A percentile compares a stretch with the other conserved stretches of the same genome.
Conservation (phyloP, 1,140 invertebrate genomes). For the Euura lappo region DNA sequence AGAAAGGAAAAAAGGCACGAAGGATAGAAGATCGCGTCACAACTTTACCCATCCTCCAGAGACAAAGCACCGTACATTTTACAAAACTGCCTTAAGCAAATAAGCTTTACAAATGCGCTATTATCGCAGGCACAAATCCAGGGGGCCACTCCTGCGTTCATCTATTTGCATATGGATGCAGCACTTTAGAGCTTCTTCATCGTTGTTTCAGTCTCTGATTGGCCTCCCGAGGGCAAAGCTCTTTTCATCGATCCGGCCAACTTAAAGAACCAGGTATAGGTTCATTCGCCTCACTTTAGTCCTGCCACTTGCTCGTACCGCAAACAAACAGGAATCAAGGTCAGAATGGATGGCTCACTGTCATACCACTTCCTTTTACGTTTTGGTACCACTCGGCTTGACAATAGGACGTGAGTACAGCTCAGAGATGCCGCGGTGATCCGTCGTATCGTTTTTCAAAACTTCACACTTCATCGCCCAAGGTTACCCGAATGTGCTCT, state of each 20-base stretch:
- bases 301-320: not conserved
- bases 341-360: not conserved
- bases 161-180: not conserved
- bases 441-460: not conserved
- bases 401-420: not conserved
- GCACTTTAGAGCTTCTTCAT: not conserved
- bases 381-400: not conserved
- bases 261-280: not conserved
- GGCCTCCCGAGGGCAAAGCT: not conserved
- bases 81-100: constrained; percentile 4
- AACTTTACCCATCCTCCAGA: not conserved
- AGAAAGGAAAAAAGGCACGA: not conserved
- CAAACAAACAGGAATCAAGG: not conserved
- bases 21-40: constrained; percentile 4
- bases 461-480: not conserved
- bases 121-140: not conserved
- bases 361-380: not conserved
- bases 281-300: not conserved
- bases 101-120: constrained; percentile 5
- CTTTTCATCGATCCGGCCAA: not conserved
- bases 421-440: not conserved
- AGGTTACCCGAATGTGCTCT: not conserved
- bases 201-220: not conserved
- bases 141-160: not conserved
- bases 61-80: constrained; percentile 5